These are phyloP conservation scores for Crossoptilon crossoptilon DNA, from an alignment of 2,797 vertebrate species.

Conservation along the genomic window DNA sequence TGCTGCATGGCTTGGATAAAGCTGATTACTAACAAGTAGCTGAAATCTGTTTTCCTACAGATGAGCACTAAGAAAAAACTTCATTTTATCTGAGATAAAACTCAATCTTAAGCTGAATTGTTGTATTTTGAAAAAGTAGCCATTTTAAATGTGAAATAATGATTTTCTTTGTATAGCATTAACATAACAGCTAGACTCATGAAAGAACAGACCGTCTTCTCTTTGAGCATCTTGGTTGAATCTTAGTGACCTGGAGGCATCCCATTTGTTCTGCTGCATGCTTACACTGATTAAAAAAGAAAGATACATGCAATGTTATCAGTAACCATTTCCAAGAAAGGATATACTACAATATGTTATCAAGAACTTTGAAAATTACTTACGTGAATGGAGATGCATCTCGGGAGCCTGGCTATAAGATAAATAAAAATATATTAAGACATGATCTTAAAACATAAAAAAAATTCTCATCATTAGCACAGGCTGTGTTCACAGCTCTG, in stretches of 20 bases:
- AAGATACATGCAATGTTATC: not conserved
- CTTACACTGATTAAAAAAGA: slow-evolving; percentile 86
- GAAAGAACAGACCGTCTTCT: slow-evolving; percentile 88
- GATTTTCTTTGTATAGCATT: not conserved
- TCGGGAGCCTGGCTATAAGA: slow-evolving; percentile 81
- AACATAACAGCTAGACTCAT: not conserved
- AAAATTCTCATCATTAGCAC: not conserved
- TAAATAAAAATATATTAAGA: slow-evolving; percentile 20
- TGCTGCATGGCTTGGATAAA: not conserved
- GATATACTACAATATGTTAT: not conserved
- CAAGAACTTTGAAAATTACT: slow-evolving; percentile 73
- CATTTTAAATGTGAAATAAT: not conserved
- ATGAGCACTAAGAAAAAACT: not conserved
- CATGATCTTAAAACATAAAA: not conserved
- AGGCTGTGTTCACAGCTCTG: not conserved
- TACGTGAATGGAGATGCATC: slow-evolving; percentile 94
- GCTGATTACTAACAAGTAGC: not conserved
- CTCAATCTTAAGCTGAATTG: not conserved
- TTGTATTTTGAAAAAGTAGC: not conserved
- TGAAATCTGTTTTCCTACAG: not conserved
- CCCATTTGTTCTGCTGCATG: slow-evolving; percentile 95
- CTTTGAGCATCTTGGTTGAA: slow-evolving; percentile 98
- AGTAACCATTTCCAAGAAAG: not conserved
- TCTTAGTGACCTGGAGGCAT: slow-evolving; percentile 91
- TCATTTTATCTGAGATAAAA: not conserved